phyloP scores from a whole-genome alignment of 2,888 invertebrate genomes.

The Pseudoips prasinana region DNA sequence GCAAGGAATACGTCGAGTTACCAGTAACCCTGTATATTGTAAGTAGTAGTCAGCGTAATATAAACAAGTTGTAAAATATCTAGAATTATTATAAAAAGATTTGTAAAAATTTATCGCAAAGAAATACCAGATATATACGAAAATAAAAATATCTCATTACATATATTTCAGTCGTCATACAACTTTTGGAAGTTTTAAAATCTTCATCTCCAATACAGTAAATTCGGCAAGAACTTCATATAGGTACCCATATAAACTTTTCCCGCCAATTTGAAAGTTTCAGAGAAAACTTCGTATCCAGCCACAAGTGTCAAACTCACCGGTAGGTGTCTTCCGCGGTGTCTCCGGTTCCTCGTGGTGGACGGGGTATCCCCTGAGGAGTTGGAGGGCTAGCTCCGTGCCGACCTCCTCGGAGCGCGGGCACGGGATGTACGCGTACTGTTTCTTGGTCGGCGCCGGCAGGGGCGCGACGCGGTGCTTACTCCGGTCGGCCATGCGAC shows the following conservation, averaged over 20 bases:
- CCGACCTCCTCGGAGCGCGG: slow-evolving; percentile 79
- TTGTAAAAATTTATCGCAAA: too few relatives aligned
- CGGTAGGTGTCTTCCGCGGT: slow-evolving; percentile 58
- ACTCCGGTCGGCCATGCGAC: slow-evolving; percentile 79
- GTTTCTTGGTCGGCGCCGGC: slow-evolving; percentile 71
- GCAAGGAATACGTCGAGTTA: too few relatives aligned
- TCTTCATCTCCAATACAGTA: too few relatives aligned
- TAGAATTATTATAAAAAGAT: too few relatives aligned
- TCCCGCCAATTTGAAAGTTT: slow-evolving; percentile 40
- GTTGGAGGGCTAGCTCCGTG: slow-evolving; percentile 69
- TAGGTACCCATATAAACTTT: slow-evolving; percentile 38
- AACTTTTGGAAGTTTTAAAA: too few relatives aligned
- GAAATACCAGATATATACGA: too few relatives aligned
- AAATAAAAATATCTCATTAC: too few relatives aligned
- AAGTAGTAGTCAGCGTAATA: too few relatives aligned
- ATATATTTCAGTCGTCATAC: too few relatives aligned
- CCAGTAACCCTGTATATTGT: too few relatives aligned
- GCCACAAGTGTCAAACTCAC: slow-evolving; percentile 44
- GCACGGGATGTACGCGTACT: slow-evolving; percentile 77
- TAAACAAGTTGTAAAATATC: too few relatives aligned
- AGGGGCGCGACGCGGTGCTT: slow-evolving; percentile 77
- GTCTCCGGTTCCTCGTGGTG: slow-evolving; percentile 51
- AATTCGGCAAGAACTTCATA: too few relatives aligned
- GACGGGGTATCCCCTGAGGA: slow-evolving; percentile 40
- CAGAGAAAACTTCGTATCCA: slow-evolving; percentile 16